These are phyloP conservation scores for Agonopterix subpropinquella DNA, from an alignment of 2,888 invertebrate genomes.

Conservation along the genomic window DNA sequence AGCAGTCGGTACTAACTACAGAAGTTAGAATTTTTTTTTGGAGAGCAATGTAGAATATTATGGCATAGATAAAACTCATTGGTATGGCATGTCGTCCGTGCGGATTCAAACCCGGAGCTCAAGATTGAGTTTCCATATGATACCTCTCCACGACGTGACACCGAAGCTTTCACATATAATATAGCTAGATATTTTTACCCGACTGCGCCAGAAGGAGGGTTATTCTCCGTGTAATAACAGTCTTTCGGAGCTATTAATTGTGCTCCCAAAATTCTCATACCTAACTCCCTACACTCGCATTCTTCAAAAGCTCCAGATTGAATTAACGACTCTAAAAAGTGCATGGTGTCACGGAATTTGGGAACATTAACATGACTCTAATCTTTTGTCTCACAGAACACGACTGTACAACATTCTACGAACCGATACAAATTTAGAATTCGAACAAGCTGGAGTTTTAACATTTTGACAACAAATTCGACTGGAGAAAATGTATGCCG, in stretches of 20 bases:
- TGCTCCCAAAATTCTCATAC: slow-evolving; percentile 52
- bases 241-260: slow-evolving; percentile 53
- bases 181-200: too few species aligned
- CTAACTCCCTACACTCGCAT: slow-evolving; percentile 43
- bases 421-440: slow-evolving; percentile 55
- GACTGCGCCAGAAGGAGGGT: too few species aligned
- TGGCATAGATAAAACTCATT: too few species aligned
- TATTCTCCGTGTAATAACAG: slow-evolving; percentile 43
- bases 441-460: slow-evolving; percentile 40
- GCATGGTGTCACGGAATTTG: slow-evolving; percentile 43
- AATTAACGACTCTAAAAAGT: slow-evolving; percentile 59
- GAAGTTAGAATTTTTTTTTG: too few species aligned
- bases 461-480: slow-evolving; percentile 54
- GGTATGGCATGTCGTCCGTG: too few species aligned
- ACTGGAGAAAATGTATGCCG: slow-evolving; percentile 36
- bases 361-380: slow-evolving; percentile 49
- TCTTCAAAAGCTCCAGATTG: slow-evolving; percentile 47
- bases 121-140: too few species aligned
- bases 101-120: too few species aligned
- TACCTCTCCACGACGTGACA: too few species aligned
- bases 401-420: slow-evolving; percentile 47
- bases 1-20: too few species aligned
- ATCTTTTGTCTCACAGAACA: slow-evolving; percentile 44
- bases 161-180: too few species aligned
- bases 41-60: too few species aligned